Evolutionary conservation across 2,113 vertebrate genomes (phyloP).

Genomic region (Galbula dea): DNA sequence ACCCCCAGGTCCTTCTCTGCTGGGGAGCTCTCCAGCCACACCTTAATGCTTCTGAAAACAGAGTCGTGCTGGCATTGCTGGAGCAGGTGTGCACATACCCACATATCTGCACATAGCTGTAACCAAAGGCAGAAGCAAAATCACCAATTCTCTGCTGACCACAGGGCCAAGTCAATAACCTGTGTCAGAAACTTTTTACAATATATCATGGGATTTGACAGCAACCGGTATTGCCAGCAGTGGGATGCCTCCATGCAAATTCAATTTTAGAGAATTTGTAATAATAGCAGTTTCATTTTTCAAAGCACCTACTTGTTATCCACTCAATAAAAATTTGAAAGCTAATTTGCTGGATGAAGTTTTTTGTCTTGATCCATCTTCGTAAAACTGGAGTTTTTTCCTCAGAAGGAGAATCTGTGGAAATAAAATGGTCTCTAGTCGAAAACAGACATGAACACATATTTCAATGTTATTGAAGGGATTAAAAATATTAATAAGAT

Average conservation of each 20-base stretch:
- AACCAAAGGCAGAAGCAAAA: slow-evolving; percentile 19
- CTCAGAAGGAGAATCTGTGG: not conserved
- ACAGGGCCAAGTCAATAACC: not conserved
- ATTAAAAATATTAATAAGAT: not conserved
- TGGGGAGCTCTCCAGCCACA: too few relatives aligned
- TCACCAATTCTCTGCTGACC: not conserved
- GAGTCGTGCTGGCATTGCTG: not conserved
- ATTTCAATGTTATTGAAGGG: not conserved
- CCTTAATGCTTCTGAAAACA: slow-evolving; percentile 32
- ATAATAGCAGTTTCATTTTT: not conserved
- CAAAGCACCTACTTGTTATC: not conserved
- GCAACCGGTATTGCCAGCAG: not conserved
- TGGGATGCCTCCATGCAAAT: not conserved
- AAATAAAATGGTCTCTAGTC: not conserved
- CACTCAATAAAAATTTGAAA: not conserved
- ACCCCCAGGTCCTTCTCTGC: too few relatives aligned
- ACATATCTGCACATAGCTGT: not conserved
- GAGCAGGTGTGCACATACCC: not conserved
- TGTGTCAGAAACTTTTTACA: not conserved
- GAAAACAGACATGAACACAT: not conserved
- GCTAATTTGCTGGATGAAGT: not conserved
- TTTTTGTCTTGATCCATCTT: not conserved
- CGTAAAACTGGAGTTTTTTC: not conserved
- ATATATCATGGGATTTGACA: not conserved
- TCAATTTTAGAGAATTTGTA: not conserved